Percentiles rank a stretch among this genome's conserved stretches.
Evolutionary conservation across 1,140 invertebrate species (phyloP).

Genomic region (Diabrotica undecimpunctata): DNA sequence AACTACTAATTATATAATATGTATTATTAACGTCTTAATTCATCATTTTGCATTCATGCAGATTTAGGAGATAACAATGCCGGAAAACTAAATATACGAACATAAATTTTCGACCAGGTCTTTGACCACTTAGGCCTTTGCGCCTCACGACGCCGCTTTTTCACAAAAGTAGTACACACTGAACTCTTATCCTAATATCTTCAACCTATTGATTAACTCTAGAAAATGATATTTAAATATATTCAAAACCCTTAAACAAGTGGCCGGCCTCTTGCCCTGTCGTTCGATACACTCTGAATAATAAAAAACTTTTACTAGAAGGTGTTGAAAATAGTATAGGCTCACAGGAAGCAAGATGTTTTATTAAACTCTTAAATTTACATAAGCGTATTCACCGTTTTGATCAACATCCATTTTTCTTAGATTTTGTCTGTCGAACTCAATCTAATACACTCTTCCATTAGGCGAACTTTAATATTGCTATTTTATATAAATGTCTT

Average conservation of each 20-base stretch:
- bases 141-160: too few species aligned
- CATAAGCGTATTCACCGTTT: background rate
- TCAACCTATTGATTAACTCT: conserved; percentile 3
- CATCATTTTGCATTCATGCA: too few species aligned
- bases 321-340: conserved; percentile 14
- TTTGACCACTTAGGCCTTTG: background rate
- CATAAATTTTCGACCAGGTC: background rate
- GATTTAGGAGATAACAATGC: too few species aligned
- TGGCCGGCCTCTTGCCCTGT: background rate
- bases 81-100: too few species aligned
- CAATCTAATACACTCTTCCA: too few species aligned
- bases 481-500: too few species aligned
- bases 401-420: too few species aligned
- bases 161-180: too few species aligned
- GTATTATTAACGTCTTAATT: too few species aligned
- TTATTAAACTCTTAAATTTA: background rate
- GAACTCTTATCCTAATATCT: background rate
- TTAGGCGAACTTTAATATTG: too few species aligned
- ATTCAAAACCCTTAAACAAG: background rate
- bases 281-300: conserved; percentile 24
- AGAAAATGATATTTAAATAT: background rate
- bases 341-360: background rate
- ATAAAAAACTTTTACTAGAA: conserved; percentile 13
- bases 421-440: too few species aligned
- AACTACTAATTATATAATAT: too few species aligned